Percentiles rank a stretch among this genome's conserved stretches.
Evolutionary conservation across 2,888 invertebrate genomes (phyloP).

Genomic region (Drosophila engyochracea): DNA sequence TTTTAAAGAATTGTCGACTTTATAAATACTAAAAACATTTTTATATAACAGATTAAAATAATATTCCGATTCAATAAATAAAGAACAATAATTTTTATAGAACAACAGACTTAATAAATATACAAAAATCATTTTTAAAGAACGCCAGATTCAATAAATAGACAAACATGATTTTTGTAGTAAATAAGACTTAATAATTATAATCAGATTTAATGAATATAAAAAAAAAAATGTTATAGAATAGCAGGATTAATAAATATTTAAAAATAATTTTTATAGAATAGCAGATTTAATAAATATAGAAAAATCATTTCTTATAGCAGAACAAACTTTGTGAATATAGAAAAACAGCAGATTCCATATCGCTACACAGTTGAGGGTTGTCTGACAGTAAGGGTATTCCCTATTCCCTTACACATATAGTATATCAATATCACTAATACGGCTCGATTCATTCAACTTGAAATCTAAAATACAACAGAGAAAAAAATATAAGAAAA

Average conservation of each 20-base stretch:
- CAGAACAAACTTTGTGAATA: not conserved
- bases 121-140: not conserved
- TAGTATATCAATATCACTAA: constrained; percentile 53
- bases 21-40: not conserved
- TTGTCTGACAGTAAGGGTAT: constrained; percentile 35
- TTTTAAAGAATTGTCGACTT: not conserved
- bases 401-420: not conserved
- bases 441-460: constrained; percentile 52
- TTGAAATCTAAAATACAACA: constrained; percentile 39
- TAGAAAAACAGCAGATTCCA: not conserved
- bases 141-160: not conserved
- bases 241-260: not conserved
- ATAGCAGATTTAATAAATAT: not conserved
- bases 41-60: not conserved
- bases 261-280: not conserved
- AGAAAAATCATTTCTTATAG: not conserved
- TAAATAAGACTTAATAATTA: no score
- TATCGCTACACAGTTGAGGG: constrained; percentile 45
- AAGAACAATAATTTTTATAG: not conserved
- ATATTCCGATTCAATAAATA: no score
- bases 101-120: not conserved
- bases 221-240: no score
- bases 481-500: constrained; percentile 14
- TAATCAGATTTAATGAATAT: no score
- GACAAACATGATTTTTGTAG: not conserved